Conservation (phyloP, 2,113 vertebrate genomes). For the Nansenia antarctica region DNA sequence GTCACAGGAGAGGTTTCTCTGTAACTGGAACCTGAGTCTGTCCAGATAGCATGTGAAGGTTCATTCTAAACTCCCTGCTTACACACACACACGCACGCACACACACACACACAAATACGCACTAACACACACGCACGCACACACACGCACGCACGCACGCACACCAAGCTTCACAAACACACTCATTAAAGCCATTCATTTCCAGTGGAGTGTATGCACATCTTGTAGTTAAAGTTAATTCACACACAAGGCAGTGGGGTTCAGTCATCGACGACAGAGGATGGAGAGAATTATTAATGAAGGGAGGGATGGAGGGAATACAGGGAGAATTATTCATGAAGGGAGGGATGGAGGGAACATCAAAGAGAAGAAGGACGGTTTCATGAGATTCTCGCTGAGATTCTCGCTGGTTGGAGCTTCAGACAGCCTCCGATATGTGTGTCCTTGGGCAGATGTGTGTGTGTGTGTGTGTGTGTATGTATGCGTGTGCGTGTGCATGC, state of each 20-base stretch:
- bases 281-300: conserved; percentile 38
- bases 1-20: too few relatives aligned
- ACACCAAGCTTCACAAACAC: neutral
- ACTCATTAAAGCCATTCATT: neutral
- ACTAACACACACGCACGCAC: neutral
- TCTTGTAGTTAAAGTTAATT: neutral
- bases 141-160: neutral
- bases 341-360: conserved; percentile 28
- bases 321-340: conserved; percentile 37
- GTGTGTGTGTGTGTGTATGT: conserved; percentile 20
- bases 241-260: conserved; percentile 18
- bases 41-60: too few relatives aligned
- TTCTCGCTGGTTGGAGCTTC: conserved; percentile 23
- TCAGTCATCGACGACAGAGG: conserved; percentile 31
- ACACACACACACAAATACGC: too few relatives aligned
- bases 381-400: too few relatives aligned
- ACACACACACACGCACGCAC: too few relatives aligned
- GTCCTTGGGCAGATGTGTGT: neutral
- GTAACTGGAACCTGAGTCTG: too few relatives aligned
- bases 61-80: too few relatives aligned
- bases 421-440: neutral
- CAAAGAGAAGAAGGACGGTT: conserved; percentile 44
- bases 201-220: neutral
- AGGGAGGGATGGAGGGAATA: conserved; percentile 7
- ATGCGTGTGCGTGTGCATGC: conserved; percentile 3